phyloP scores from a whole-genome alignment of 2,888 invertebrate species.

The Thumatha senex region DNA sequence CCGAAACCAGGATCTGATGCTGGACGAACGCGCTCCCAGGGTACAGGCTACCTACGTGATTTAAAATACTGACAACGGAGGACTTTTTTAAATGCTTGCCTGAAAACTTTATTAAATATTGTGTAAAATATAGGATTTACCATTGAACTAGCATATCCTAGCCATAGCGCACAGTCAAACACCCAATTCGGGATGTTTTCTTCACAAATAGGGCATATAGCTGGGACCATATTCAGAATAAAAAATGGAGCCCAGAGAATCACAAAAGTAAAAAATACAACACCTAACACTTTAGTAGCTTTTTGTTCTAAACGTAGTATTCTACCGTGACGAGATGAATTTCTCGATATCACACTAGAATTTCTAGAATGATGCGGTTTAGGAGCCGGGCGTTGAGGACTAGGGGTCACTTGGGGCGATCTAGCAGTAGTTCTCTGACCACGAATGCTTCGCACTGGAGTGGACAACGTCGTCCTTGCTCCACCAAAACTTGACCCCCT shows the following conservation, averaged over 20 bases:
- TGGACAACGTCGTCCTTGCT: conserved; percentile 84
- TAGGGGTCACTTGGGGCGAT: conserved; percentile 61
- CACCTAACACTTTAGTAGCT: conserved; percentile 97
- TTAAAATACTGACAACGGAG: conserved; percentile 89
- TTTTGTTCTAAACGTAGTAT: conserved; percentile 96
- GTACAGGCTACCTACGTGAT: conserved; percentile 73
- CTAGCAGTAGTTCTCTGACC: conserved; percentile 64
- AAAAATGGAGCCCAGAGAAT: conserved; percentile 98
- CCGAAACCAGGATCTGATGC: conserved; percentile 72
- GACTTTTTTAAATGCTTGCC: conserved; percentile 95
- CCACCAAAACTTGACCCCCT: conserved; percentile 89
- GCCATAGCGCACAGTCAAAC: conserved; percentile 94
- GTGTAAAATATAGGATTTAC: conserved; percentile 98
- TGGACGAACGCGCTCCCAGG: conserved; percentile 79
- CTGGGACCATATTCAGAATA: conserved; percentile 93
- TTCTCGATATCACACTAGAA: conserved; percentile 91
- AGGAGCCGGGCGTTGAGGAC: conserved; percentile 78
- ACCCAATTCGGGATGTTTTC: conserved; percentile 89
- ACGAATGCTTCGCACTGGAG: conserved; percentile 72
- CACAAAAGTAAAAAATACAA: conserved; percentile 97
- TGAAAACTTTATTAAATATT: conserved; percentile 96
- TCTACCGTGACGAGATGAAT: conserved; percentile 91
- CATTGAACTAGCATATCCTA: conserved; percentile 97
- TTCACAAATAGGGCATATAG: conserved; percentile 92
- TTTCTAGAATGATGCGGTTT: conserved; percentile 90